Evolutionary conservation across 2,888 invertebrate genomes (phyloP), one percentile per base, ranked within the genome.

Genomic region (Ecliptopera silaceata): DNA sequence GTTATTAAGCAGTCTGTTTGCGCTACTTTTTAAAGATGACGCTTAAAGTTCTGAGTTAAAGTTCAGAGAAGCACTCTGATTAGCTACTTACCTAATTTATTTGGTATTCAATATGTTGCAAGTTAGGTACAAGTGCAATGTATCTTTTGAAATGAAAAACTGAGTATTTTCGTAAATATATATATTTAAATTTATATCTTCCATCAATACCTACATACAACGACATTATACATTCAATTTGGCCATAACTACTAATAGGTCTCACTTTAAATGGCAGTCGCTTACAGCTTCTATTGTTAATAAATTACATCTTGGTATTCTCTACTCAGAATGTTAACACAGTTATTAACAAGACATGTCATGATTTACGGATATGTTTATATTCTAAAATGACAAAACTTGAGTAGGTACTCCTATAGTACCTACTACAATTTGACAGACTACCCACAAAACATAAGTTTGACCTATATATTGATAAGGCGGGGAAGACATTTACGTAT

Each of bases 141-240:
- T 11, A 17, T 41, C 6, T 41, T 39, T 8, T 3, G 1, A 67
- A 68, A 71, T 75, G 67, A 75, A 69, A 83, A 81, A 75, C 77
- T 69, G 69, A 69, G 63, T 71, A 57, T 85, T 90, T 89, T 90
- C 89, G 90, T 91, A 90, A 91, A 92, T 91, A 92, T 91, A 92
- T 91, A 91, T 91, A 92, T 90, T 91, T 90, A 89, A 89, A 84
- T 91, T 89, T 89, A 91, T 88, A 90, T 91, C 91, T 88, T 91
- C 91, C 91, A 91, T 91, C 91, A 90, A 91, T 91, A 36, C 36
- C 36, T 36, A 91, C 91, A 91, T 91, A 91, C 91, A 90, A 82
- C 82, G 82, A 90, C 85, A 88, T 78, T 84, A 88, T 70, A 86
- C 83, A 84, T 80, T 81, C 78, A 84, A 82, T 84, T 86, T 86